Evolutionary conservation across 2,888 invertebrate genomes (phyloP), one percentile per base, ranked within the genome.

Genomic region (Heliconius charithonia): DNA sequence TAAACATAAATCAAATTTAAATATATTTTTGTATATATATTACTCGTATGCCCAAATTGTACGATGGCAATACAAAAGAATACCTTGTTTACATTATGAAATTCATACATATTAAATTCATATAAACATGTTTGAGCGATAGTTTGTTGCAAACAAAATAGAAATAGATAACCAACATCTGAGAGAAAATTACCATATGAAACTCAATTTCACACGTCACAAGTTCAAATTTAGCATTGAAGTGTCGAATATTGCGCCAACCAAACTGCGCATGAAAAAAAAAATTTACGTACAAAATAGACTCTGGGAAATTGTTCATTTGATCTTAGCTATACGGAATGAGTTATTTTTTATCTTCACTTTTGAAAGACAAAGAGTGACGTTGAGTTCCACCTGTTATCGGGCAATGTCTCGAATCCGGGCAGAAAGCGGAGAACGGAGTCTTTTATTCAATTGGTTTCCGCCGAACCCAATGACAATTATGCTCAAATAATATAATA

Each of bases 251-350:
- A 72, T 70, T 56, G 59, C n/a, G n/a, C n/a, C n/a, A n/a, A 74
- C 29, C 77, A 73, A 79, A 74, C 41, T 75, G 71, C 79, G 78
- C 77, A 75, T 81, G 80, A 83, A 41, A 83, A 83, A 81, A 79
- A 84, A 85, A 85, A 85, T 89, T 89, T 88, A 88, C 25, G 41
- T 25, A n/a, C 16, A 25, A 16, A 16, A 41, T 69, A 25, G 69
- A 13, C 7, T 13, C 7, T 7, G 13, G 6, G 0, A 25, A 67
- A n/a, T n/a, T 41, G 12, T 25, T 51, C 51, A 51, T 51, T 51
- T 51, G 6, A 41, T 3, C 13, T 37, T 67, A n/a, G 41, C 12
- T 67, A 67, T 13, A n/a, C 6, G 4, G 12, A 62, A 37, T 12
- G 1, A 3, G 22, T 6, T 67, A n/a, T 66, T 66, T 41, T 41